Percentiles rank a stretch among this genome's conserved stretches.
Conservation (phyloP, 2,797 vertebrate species). For the Smutsia temminckii region DNA sequence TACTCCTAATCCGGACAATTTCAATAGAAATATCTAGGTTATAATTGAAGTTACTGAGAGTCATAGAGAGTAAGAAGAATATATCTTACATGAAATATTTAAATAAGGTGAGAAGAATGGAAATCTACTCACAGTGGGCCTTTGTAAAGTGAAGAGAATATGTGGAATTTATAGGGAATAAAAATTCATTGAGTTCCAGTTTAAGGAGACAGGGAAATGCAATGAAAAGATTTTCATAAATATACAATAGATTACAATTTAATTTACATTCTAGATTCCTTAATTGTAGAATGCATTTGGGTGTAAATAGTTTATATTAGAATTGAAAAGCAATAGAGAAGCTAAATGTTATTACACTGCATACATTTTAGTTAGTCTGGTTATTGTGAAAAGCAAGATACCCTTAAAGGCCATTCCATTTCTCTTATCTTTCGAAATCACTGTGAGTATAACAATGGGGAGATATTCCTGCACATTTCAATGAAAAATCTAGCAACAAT, state of each 20-base stretch:
- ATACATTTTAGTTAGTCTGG: not conserved
- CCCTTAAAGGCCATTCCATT: not conserved
- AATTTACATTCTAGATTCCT: not conserved
- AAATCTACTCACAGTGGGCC: not conserved
- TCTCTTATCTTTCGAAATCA: not conserved
- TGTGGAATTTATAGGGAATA: not conserved
- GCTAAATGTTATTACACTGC: not conserved
- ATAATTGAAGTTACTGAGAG: not conserved
- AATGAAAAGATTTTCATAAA: not conserved
- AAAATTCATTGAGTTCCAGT: not conserved
- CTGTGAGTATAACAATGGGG: not conserved
- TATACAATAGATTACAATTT: not conserved
- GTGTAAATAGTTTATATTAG: not conserved
- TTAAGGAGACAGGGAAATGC: not conserved
- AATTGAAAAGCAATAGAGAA: not conserved
- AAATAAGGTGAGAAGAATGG: not conserved
- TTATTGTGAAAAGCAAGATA: not conserved
- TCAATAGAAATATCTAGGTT: not conserved
- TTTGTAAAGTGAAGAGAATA: not conserved
- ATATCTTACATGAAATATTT: not conserved
- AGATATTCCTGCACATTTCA: not conserved
- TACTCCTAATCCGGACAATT: not conserved
- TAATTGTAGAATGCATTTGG: not conserved
- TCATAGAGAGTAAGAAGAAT: not conserved
- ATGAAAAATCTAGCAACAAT: not conserved